Evolutionary conservation across 2,888 invertebrate species (phyloP), one percentile per base, ranked within the genome.

Genomic region (Choristoneura rosaceana): DNA sequence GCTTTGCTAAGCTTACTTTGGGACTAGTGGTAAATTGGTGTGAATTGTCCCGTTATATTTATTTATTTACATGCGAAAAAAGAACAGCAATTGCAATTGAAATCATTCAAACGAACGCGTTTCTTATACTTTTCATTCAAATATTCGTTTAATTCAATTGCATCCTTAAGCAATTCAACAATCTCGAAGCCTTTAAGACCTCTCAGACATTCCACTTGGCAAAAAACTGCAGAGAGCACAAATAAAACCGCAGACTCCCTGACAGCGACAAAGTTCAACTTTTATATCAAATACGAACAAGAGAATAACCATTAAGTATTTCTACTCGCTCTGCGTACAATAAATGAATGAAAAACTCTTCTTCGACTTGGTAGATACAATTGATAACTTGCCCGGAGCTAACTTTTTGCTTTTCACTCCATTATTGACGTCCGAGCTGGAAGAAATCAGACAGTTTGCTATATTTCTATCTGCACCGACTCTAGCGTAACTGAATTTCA

Each of bases 341-440:
- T 90, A 91, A 92, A 91, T 88, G 89, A 88, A 88, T 89, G 85
- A 89, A 88, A 90, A 92, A 89, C 86, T 89, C 78, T 77, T 78
- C 81, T 82, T 77, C 82, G 87, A 90, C 86, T 89, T 84, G 76
- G 79, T 79, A 86, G 90, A 90, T 89, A 90, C 90, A 90, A 91
- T 90, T 91, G 90, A 90, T 90, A 92, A 91, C 87, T 90, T 82
- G 89, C 87, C 82, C 77, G 79, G 76, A 86, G 90, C 86, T 83
- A 88, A 91, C 89, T 91, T 91, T 90, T 88, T 89, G 87, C 88
- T 85, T 85, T 84, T 81, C 79, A 82, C 82, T 86, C 87, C 83
- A 87, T 89, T 91, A 91, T 90, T 90, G 90, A 89, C 84, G 85
- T 80, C 81, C 79, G 77, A 86, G 78, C 81, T 83, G 78, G 79